Evolutionary conservation across 2,797 vertebrate species (phyloP).

Genomic region (Mallotus villosus): DNA sequence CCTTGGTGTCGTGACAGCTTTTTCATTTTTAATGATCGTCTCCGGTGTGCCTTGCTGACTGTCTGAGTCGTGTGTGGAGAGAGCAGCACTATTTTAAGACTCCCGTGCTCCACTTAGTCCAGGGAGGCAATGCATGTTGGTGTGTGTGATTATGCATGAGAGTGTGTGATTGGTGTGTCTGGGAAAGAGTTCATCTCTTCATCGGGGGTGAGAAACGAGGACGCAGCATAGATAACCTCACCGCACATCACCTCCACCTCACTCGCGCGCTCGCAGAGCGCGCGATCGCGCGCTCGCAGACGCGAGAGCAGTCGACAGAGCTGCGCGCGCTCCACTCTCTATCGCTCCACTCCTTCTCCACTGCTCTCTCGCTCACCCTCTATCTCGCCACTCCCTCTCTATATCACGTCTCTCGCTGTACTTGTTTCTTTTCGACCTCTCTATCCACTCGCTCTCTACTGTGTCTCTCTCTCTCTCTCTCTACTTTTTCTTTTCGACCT

Average conservation of each 20-base stretch:
- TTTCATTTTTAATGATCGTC: slow-evolving; percentile 59
- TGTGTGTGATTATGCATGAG: neutral
- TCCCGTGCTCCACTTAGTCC: slow-evolving; percentile 70
- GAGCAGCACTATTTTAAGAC: slow-evolving; percentile 68
- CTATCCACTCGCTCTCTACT: too few relatives aligned
- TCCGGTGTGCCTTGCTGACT: slow-evolving; percentile 32
- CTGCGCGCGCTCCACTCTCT: too few relatives aligned
- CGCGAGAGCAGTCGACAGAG: too few relatives aligned
- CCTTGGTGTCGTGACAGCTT: slow-evolving; percentile 42
- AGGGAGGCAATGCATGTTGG: slow-evolving; percentile 36
- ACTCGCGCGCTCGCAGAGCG: too few relatives aligned
- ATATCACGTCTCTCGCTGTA: too few relatives aligned
- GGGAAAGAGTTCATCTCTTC: slow-evolving; percentile 8
- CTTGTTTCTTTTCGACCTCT: neutral
- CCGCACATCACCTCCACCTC: neutral
- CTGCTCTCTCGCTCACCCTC: too few relatives aligned
- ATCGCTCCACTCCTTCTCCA: too few relatives aligned
- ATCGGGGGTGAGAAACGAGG: slow-evolving; percentile 30
- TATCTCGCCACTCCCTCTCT: neutral
- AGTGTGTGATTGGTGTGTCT: neutral
- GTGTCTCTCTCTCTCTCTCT: too few relatives aligned
- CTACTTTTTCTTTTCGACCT: too few relatives aligned
- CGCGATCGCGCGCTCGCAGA: too few relatives aligned
- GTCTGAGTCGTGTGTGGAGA: slow-evolving; percentile 23
- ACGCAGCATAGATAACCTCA: slow-evolving; percentile 13